Evolutionary conservation across 2,797 vertebrate species (phyloP), one percentile per base, ranked within the genome.

Genomic region (Phrynocephalus guinanensis): DNA sequence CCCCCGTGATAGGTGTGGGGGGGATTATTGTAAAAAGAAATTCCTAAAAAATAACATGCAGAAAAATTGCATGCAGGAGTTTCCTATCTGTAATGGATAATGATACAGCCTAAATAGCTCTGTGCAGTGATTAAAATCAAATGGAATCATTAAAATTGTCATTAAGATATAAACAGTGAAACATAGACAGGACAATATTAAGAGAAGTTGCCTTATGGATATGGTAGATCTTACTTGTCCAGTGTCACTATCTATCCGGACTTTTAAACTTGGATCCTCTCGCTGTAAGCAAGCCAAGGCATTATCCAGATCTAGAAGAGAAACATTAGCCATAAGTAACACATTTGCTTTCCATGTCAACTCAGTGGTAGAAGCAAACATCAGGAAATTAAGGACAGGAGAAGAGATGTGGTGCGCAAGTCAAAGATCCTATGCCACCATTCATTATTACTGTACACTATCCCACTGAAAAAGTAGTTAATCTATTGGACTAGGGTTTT

Each of bases 221-320:
- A 66, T 48, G 24, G 24, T 72, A 86, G 1, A 68, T 86, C 91
- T 90, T 97, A 99, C 98, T 96, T 99, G 99, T 92, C 99, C 98
- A 90, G 98, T 99, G 90, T 99, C 98, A 1, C 97, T 96, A 96
- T 99, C 99, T 24, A 95, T 89, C 92, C 97, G 97, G 93, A 99
- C 98, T 97, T 99, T 99, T 68, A 99, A 97, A 92, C 99, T 99
- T 90, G 99, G 99, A 96, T 99, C 99, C 97, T 99, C 99, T 94
- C 98, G 98, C 94, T 99, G 98, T 85, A 99, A 97, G 94, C 97
- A 98, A 90, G 89, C 96, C 83, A 99, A 95, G 1, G 98, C 99
- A 24, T 98, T 96, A 92, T 99, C 98, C 85, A 99, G 97, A 93
- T 99, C 99, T 99, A 91, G 8, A 87, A 11, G 68, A 83, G 91